Evolutionary conservation across 1,140 invertebrate species (phyloP).

Genomic region (Dicyema japonicum): DNA sequence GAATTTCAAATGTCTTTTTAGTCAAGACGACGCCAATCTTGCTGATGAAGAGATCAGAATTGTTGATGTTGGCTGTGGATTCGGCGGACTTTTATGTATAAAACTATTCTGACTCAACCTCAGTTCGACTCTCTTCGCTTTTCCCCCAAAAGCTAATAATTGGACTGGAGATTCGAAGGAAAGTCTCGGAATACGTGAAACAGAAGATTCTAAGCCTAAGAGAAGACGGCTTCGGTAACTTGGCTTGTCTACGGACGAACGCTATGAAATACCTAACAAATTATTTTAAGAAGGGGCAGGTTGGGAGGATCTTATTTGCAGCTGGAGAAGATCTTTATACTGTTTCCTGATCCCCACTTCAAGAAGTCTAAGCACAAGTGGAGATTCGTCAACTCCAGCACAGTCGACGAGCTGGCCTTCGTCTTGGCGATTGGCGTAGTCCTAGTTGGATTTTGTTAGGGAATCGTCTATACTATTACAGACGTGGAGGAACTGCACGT

Average conservation of each 20-base stretch:
- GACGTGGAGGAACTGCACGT: conserved; percentile 83
- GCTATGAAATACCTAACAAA: conserved; percentile 91
- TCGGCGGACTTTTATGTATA: conserved; percentile 52
- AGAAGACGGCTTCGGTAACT: conserved; percentile 47
- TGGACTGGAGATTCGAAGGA: conserved; percentile 85
- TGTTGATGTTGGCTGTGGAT: conserved; percentile 86
- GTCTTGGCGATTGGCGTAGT: conserved; percentile 40
- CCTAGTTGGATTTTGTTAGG: too few species aligned
- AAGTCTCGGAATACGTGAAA: conserved; percentile 74
- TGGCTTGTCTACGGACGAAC: conserved; percentile 72
- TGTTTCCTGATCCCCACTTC: conserved; percentile 99
- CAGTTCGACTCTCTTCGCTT: conserved; percentile 24
- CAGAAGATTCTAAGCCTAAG: conserved; percentile 61
- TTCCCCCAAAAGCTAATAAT: conserved; percentile 59
- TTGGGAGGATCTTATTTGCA: conserved; percentile 22
- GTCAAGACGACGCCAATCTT: conserved; percentile 9
- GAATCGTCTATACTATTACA: conserved; percentile 66
- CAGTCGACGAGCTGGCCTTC: conserved; percentile 83
- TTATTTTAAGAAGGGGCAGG: conserved; percentile 43
- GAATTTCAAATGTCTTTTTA: too few species aligned
- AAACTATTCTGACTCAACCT: too few species aligned
- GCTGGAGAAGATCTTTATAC: conserved; percentile 85
- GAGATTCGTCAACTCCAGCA: conserved; percentile 67
- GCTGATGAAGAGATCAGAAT: conserved; percentile 36
- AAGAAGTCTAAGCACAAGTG: conserved; percentile 96